phyloP scores from a whole-genome alignment of 1,140 invertebrate species.

The Papilio polyxenes region DNA sequence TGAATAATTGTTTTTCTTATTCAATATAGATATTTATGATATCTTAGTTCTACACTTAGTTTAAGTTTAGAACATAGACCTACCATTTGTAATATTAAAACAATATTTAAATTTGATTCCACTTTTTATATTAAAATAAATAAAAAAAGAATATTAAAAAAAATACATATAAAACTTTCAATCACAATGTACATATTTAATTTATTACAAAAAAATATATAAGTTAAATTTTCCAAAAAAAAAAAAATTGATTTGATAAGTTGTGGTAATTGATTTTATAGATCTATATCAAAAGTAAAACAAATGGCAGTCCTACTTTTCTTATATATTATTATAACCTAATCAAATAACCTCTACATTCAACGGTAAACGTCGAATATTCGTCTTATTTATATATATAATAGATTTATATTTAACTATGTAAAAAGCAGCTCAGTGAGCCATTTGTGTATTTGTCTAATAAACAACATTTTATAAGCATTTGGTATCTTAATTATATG shows the following conservation, averaged over 20 bases:
- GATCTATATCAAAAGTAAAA: background rate
- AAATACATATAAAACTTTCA: slow-evolving; percentile 11
- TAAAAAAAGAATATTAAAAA: background rate
- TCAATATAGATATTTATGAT: background rate
- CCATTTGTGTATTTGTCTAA: slow-evolving; percentile 12
- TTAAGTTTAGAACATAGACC: background rate
- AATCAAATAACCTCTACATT: background rate
- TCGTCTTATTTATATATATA: background rate
- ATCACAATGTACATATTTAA: background rate
- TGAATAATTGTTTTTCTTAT: background rate
- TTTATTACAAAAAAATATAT: background rate
- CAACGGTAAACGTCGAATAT: background rate
- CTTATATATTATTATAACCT: background rate
- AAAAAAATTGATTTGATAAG: background rate
- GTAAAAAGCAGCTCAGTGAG: background rate
- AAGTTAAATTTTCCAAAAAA: background rate
- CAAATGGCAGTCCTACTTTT: background rate
- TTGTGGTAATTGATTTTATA: background rate
- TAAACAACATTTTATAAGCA: slow-evolving; percentile 8
- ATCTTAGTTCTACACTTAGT: background rate
- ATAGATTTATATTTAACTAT: slow-evolving; percentile 11
- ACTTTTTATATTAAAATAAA: background rate
- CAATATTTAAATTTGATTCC: no score
- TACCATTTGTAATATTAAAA: slow-evolving; percentile 1
- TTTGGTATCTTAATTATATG: slow-evolving; percentile 9